phyloP scores from a whole-genome alignment of 2,797 vertebrate genomes.

The Propithecus deckenii region DNA sequence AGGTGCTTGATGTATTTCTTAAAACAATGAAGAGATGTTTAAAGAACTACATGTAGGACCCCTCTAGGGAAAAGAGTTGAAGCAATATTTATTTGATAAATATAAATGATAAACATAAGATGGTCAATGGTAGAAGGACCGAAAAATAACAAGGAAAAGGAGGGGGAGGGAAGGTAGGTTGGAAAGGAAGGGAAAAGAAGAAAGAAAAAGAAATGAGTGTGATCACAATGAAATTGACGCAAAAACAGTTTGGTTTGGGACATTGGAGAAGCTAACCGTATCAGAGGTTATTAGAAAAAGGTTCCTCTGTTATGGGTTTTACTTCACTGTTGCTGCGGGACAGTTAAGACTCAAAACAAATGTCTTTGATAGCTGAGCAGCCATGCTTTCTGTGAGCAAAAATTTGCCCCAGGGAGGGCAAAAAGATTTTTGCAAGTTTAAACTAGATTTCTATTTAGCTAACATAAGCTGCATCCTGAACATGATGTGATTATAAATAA shows the following conservation, averaged over 20 bases:
- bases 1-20: background rate
- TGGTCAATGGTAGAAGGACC: background rate
- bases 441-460: slow-evolving; percentile 40
- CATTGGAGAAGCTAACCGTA: background rate
- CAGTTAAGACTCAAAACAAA: background rate
- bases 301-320: background rate
- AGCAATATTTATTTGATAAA: background rate
- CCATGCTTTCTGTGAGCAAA: background rate
- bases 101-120: background rate
- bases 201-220: background rate
- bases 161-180: background rate
- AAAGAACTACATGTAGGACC: background rate
- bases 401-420: background rate
- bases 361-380: background rate
- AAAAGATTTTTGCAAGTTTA: slow-evolving; percentile 6
- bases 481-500: slow-evolving; percentile 53
- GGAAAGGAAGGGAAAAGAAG: background rate
- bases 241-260: background rate
- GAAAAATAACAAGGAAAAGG: background rate
- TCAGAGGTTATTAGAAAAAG: slow-evolving; percentile 23
- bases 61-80: background rate
- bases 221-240: background rate
- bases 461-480: background rate
- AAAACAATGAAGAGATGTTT: background rate
- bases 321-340: background rate